Evolutionary conservation across 2,888 invertebrate genomes (phyloP), one percentile per base, ranked within the genome.

Genomic region (Adineta ricciae): DNA sequence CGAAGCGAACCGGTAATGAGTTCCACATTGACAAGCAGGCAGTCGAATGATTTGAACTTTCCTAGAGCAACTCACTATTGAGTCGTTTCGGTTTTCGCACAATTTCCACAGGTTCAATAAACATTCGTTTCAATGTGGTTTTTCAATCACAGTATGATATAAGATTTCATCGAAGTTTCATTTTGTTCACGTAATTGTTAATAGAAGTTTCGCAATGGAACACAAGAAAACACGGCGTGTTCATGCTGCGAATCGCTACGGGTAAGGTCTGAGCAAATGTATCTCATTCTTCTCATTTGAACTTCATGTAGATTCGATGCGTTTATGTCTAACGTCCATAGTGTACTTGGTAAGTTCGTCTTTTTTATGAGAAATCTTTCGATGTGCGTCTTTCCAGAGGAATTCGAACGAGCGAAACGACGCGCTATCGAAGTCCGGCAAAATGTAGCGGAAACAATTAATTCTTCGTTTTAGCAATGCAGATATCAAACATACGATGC

Each of bases 21-120:
- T 46, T 8, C 11, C 5, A 46, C n/a, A 19, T 2, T 46, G 19
- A 36, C n/a, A 49, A 7, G 27, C 64, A 46, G 7, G 0, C 14
- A 46, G 41, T 32, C 21, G 9, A 32, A 52, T 54, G 4, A 50
- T 24, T 50, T 16, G 24, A n/a, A n/a, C 36, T 5, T 21, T 52
- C 36, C 16, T 50, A 52, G 54, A 21, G 50, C 41, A 83, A 73
- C n/a, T 54, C n/a, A 78, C 32, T 52, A 21, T 52, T 86, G 16
- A 84, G 83, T 83, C 78, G 83, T 73, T 86, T 84, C 49, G 86
- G 84, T 24, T 86, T 86, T 64, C 46, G 84, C 21, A 86, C 86
- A 36, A 27, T 72, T 52, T 78, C 86, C 21, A 86, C 86, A 24
- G 86, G 86, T 50, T 41, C 38, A 14, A 52, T 86, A 52, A 72